phyloP scores from a whole-genome alignment of 2,113 vertebrate genomes.

The Hucho hucho region DNA sequence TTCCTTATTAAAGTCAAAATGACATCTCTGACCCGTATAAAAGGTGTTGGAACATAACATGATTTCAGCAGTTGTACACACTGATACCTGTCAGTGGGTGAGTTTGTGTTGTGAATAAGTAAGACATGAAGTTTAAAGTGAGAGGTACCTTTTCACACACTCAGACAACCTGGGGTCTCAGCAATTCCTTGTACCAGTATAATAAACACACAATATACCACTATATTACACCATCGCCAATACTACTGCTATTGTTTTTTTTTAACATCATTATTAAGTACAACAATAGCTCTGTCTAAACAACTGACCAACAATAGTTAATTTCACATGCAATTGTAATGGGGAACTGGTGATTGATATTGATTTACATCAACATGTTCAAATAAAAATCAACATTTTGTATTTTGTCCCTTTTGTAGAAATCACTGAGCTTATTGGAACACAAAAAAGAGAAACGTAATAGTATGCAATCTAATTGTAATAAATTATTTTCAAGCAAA shows the following conservation, averaged over 20 bases:
- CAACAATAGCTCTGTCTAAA: constrained; percentile 11
- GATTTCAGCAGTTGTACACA: constrained; percentile 3
- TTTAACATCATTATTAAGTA: constrained; percentile 16
- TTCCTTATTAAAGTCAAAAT: constrained; percentile 24
- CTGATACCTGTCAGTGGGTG: neutral
- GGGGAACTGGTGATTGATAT: neutral
- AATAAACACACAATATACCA: constrained; percentile 31
- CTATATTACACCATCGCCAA: constrained; percentile 12
- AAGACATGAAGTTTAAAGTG: constrained; percentile 13
- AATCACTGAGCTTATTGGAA: neutral
- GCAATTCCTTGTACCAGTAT: constrained; percentile 20
- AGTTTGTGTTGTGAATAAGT: constrained; percentile 1
- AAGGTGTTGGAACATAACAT: constrained; percentile 13
- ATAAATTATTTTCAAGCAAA: neutral
- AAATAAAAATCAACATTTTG: neutral
- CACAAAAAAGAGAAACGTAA: neutral
- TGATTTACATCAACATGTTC: neutral
- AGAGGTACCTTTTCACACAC: constrained; percentile 10
- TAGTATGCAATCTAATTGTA: neutral
- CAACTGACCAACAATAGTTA: constrained; percentile 19
- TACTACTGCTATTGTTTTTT: constrained; percentile 10
- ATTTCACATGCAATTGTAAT: constrained; percentile 37
- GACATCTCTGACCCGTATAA: constrained; percentile 18
- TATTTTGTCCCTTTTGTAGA: neutral
- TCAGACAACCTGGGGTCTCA: constrained; percentile 15